Base-by-base conservation (phyloP, 2,888 invertebrate genomes). In the Apodemia zela region DNA sequence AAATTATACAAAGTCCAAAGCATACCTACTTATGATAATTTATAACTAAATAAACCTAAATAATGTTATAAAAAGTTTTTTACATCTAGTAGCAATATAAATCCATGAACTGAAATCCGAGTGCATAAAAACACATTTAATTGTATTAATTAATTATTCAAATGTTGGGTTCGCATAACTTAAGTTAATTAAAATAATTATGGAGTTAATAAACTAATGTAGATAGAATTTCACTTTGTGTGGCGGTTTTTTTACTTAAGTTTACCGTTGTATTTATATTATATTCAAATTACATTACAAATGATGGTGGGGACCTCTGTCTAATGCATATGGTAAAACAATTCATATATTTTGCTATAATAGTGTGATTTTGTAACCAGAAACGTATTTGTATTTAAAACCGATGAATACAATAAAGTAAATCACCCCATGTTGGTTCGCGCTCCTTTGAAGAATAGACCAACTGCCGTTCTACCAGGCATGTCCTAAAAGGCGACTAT, bases 131-230 rank as follows among this genome's bases (percentile, higher is more conserved):
- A 51, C 51, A 18, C 11, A 51, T 18, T 51, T 51, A 51, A 51
- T 51, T 51, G 21, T 21, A 51, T 51, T 51, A 21, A 51, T 51
- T 54, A 25, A 6, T 25, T 21, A 25, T 25, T 18, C 25, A 54
- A 25, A 54, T 51, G 21, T 21, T 21, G 13, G 18, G 21, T 25
- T 54, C 15, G 54, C 15, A 15, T 54, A 21, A 54, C 25, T 54
- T 15, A 21, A 21, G 18, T 21, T 54, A 21, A 54, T 54, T 54
- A 54, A 54, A 54, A 54, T 54, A 54, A 54, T 54, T 54, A 25
- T 54, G 15, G 15, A 25, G 54, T 45, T 45, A 45, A 25, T 54
- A 54, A 54, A 54, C 54, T 25, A 25, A 54, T 54, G 18, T 54
- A 21, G 51, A 5, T 54, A 54, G 21, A 54, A 54, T 54, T 25